Conservation (phyloP, 2,797 vertebrate genomes). For the Pogonophryne albipinna region DNA sequence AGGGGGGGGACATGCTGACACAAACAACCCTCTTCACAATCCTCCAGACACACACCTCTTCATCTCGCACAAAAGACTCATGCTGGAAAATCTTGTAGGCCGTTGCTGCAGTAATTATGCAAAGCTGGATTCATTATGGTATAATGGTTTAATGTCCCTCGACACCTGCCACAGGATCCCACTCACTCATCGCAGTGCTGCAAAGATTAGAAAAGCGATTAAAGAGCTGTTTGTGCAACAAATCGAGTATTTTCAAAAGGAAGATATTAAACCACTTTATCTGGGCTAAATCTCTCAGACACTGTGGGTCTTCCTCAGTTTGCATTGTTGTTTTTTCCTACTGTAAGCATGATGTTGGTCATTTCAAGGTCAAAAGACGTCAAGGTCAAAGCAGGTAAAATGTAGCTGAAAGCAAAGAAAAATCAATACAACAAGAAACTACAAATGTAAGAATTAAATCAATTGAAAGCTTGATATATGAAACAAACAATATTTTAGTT, state of each 20-base stretch:
- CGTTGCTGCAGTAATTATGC: constrained; percentile 56
- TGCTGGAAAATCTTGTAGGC: constrained; percentile 30
- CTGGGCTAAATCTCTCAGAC: neutral
- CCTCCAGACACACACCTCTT: constrained; percentile 33
- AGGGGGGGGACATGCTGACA: constrained; percentile 22
- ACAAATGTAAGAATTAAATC: too few species aligned
- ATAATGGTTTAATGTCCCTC: constrained; percentile 56
- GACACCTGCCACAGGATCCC: constrained; percentile 37
- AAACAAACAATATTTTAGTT: too few species aligned
- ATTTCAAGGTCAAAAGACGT: constrained; percentile 31
- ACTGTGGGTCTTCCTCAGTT: neutral
- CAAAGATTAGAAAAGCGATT: constrained; percentile 40
- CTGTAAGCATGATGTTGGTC: neutral
- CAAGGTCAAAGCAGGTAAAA: constrained; percentile 17
- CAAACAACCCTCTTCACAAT: constrained; percentile 39
- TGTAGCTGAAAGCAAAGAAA: neutral
- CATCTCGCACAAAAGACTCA: constrained; percentile 35
- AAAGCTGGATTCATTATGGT: constrained; percentile 54
- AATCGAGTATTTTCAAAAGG: neutral
- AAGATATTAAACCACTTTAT: neutral
- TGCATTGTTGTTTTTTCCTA: neutral
- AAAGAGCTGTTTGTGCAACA: constrained; percentile 22
- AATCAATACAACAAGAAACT: too few species aligned
- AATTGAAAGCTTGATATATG: too few species aligned
- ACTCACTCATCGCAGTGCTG: constrained; percentile 24